These are phyloP conservation scores for Stichopus chloronotus DNA, from an alignment of 35 echinoderm and acorn worm genomes.

Conservation along the genomic window DNA sequence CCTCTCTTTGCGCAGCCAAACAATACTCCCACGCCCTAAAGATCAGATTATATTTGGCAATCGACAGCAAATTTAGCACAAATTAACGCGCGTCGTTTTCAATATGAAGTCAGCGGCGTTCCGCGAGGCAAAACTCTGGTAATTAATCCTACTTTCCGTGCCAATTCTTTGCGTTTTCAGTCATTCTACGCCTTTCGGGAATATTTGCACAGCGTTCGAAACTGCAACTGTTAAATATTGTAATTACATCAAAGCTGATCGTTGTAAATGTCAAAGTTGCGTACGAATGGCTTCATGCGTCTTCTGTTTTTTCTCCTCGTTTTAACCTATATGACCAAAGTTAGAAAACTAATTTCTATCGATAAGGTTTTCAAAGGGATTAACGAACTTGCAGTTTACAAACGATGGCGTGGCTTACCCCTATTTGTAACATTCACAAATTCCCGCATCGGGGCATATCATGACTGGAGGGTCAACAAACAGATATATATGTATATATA, in stretches of 20 bases:
- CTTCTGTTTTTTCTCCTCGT: background rate
- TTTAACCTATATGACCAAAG: background rate
- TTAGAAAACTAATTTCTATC: background rate
- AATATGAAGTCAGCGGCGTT: conserved; percentile 23
- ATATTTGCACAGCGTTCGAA: conserved; percentile 24
- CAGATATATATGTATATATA: background rate
- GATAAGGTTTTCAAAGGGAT: background rate
- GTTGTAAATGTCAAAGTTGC: conserved; percentile 36
- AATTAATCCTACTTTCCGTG: conserved; percentile 2
- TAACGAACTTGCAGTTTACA: background rate
- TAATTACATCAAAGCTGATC: conserved; percentile 46
- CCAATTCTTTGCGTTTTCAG: background rate
- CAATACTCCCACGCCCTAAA: conserved; percentile 46
- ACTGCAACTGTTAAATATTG: conserved; percentile 13
- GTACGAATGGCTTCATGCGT: background rate
- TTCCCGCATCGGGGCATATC: background rate
- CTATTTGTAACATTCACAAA: background rate
- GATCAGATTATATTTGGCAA: conserved; percentile 47
- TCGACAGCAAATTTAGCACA: conserved; percentile 50
- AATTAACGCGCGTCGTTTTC: conserved; percentile 6
- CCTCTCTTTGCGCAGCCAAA: conserved; percentile 5
- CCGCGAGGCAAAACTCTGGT: background rate
- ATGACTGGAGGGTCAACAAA: background rate
- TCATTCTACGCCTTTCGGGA: conserved; percentile 19
- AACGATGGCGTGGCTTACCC: background rate